phyloP scores from a whole-genome alignment of 1,140 invertebrate species.

The Amphibalanus amphitrite region DNA sequence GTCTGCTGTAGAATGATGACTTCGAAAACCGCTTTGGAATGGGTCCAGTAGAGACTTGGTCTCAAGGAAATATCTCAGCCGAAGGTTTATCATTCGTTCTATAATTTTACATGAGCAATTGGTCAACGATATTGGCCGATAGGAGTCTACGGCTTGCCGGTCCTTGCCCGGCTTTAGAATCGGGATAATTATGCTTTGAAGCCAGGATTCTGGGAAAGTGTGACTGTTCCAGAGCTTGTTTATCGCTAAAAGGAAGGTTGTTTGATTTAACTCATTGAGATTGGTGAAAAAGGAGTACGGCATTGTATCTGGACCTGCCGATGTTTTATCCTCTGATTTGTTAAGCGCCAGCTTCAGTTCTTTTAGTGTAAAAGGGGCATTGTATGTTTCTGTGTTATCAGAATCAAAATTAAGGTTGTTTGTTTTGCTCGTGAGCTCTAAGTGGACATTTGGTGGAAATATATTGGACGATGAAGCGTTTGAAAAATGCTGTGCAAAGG shows the following conservation, averaged over 20 bases:
- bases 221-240: not conserved
- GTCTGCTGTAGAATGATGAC: not conserved
- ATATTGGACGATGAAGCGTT: not conserved
- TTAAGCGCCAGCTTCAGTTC: not conserved
- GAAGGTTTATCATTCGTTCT: not conserved
- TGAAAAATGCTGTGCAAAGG: not conserved
- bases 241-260: not conserved
- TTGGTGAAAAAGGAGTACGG: not conserved
- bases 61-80: not conserved
- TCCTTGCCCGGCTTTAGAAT: not conserved
- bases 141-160: not conserved
- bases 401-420: not conserved
- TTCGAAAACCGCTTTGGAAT: not conserved
- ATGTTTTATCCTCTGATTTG: not conserved
- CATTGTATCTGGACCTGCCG: not conserved
- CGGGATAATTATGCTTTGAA: not conserved
- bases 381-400: not conserved
- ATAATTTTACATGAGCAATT: not conserved
- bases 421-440: not conserved
- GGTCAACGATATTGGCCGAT: not conserved
- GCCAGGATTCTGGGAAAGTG: not conserved
- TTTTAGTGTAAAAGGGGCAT: not conserved
- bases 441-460: not conserved
- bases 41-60: not conserved
- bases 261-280: not conserved